Conservation (phyloP, 2,797 vertebrate genomes). For the Hypotaenidia philippensis region DNA sequence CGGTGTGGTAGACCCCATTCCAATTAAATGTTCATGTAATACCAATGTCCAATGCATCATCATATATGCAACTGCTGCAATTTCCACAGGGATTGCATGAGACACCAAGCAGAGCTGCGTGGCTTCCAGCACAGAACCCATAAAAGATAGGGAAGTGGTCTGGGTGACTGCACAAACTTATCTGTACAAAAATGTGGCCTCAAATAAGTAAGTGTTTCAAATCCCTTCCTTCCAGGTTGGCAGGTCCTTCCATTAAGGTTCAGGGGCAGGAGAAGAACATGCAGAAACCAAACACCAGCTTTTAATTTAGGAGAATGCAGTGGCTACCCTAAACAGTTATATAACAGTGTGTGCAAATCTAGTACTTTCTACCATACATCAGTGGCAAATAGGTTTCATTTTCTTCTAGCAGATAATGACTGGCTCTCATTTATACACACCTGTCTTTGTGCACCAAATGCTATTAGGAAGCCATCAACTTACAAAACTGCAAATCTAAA, state of each 20-base stretch:
- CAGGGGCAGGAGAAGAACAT: background rate
- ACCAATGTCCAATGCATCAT: background rate
- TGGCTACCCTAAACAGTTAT: background rate
- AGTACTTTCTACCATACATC: background rate
- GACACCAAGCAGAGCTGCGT: background rate
- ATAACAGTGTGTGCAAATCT: background rate
- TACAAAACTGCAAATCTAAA: background rate
- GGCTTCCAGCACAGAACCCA: background rate
- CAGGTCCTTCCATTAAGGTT: no score
- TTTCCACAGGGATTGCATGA: background rate
- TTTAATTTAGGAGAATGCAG: background rate
- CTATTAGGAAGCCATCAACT: background rate
- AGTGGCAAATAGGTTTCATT: background rate
- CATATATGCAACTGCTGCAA: background rate
- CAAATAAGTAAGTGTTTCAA: background rate
- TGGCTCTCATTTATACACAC: background rate
- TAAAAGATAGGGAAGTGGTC: background rate
- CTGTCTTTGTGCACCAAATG: background rate
- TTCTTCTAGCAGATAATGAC: background rate
- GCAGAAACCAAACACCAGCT: background rate
- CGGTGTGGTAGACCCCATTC: background rate
- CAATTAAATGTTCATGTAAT: background rate
- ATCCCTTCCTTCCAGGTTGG: background rate
- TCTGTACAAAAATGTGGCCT: background rate
- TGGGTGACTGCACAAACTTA: background rate